Base-by-base conservation (phyloP, 2,113 vertebrate species). In the Ivindomyrus marchei region DNA sequence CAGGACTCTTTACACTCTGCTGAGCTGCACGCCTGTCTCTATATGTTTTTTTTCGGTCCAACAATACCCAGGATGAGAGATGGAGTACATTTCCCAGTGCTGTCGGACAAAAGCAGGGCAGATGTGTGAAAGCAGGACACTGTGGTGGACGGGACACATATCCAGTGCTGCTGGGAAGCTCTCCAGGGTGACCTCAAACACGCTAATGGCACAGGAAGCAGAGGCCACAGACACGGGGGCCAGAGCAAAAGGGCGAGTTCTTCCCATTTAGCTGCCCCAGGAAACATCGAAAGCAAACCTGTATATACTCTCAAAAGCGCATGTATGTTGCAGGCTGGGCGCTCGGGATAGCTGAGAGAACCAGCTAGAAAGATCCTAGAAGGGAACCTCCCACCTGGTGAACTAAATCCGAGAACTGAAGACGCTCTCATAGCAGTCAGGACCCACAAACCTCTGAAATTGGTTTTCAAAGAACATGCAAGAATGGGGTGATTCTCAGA, bases 1-100 rank as follows among this genome's bases (percentile, higher is more conserved):
- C 88, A 88, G 52, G 84, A 84, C 58, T 89, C 39, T 49, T 87
- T 89, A 53, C 90, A 90, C 88, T 91, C 86, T 89, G 90, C 62
- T 56, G 88, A 89, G 50, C 87, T 89, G 88, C 87, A 90, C 46
- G 27, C 66, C 27, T 36, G 36, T 84, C 88, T 87, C 90, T 39
- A 50, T 74, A 70, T 53, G 56, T 42, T 56, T 52, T 24, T 85
- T 42, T 89, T 19, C 17, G 47, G 58, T 24, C 42, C 89, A 56
- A 36, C 85, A 62, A 53, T 86, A 92, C 84, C 42, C 66, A 74
- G 53, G 42, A 62, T 19, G 47, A 53, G 80, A 46, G 42, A 46
- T n/a, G 45, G 13, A 58, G 3, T 42, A 10, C 21, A 27, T 49
- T 85, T 85, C 46, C 84, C 42, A 47, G 84, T 50, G 24, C 42